phyloP scores from a whole-genome alignment of 2,113 vertebrate genomes.

The Pachycephala philippinensis region DNA sequence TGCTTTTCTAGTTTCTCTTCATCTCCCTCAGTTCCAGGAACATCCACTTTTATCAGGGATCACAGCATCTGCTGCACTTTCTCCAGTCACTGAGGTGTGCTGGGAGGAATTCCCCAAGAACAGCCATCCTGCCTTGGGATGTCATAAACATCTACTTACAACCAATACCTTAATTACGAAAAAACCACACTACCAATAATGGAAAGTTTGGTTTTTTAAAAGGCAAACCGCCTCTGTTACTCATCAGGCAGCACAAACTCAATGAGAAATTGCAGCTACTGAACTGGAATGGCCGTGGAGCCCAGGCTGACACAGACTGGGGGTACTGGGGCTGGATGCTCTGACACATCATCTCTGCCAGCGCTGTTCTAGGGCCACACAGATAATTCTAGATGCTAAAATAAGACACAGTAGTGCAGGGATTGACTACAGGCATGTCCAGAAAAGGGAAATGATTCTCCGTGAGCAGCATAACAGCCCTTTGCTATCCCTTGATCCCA shows the following conservation, averaged over 20 bases:
- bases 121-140: background rate
- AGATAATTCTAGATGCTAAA: background rate
- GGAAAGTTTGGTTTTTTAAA: background rate
- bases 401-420: background rate
- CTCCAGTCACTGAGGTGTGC: background rate
- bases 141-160: background rate
- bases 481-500: background rate
- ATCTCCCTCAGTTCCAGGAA: background rate
- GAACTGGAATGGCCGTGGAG: fast-evolving
- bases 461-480: background rate
- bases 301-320: background rate
- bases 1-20: background rate
- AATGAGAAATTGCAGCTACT: background rate
- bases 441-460: background rate
- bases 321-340: background rate
- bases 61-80: background rate
- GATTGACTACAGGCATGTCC: background rate
- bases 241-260: background rate
- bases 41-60: background rate
- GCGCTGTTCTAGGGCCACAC: background rate
- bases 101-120: background rate
- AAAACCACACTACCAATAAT: background rate
- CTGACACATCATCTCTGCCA: background rate
- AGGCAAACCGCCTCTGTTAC: background rate
- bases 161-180: background rate